Conservation (phyloP, 1,140 invertebrate species). For the Sesamia nonagrioides region DNA sequence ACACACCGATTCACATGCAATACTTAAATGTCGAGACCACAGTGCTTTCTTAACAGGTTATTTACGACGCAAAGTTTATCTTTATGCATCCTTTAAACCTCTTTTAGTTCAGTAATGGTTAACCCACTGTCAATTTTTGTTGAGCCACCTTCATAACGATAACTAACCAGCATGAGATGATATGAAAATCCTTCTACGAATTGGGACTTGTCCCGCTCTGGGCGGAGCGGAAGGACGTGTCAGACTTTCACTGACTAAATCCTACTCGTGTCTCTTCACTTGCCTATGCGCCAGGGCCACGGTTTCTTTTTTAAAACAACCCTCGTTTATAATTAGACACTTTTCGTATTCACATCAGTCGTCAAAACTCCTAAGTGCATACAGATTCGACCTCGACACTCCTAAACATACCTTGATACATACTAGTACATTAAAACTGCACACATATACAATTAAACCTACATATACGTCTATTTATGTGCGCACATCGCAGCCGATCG, state of each 20-base stretch:
- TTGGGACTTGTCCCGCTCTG: too few species aligned
- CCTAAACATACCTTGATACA: not conserved
- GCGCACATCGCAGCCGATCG: slow-evolving; percentile 36
- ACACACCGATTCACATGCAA: not conserved
- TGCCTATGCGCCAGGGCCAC: too few species aligned
- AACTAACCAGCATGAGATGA: too few species aligned
- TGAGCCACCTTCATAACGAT: too few species aligned
- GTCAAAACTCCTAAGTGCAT: not conserved
- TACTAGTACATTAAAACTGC: not conserved
- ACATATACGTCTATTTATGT: slow-evolving; percentile 32
- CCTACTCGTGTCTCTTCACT: too few species aligned
- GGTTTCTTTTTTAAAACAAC: too few species aligned
- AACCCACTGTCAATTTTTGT: too few species aligned
- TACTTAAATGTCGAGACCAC: not conserved
- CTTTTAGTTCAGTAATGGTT: too few species aligned
- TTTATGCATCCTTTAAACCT: not conserved
- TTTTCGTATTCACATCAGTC: not conserved
- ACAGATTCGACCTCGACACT: not conserved
- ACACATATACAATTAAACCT: not conserved
- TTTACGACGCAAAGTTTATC: not conserved
- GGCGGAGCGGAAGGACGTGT: too few species aligned
- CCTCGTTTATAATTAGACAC: too few species aligned
- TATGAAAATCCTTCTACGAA: too few species aligned
- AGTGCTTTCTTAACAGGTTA: slow-evolving; percentile 1
- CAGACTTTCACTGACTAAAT: too few species aligned